Conservation (phyloP, 2,797 vertebrate genomes). For the Anas acuta region DNA sequence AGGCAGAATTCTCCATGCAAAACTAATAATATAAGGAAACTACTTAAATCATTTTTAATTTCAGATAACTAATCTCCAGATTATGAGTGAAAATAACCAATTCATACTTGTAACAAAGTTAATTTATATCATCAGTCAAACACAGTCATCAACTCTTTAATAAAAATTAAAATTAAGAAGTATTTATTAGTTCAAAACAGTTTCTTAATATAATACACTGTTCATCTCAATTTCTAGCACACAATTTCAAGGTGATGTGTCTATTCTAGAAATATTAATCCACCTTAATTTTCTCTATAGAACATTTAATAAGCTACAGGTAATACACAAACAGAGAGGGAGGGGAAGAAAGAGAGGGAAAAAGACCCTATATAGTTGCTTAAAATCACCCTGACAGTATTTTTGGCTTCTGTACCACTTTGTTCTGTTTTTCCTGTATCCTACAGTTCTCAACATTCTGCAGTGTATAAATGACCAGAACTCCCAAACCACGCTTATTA, state of each 20-base stretch:
- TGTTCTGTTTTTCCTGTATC: not conserved
- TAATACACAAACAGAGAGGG: not conserved
- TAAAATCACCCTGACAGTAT: not conserved
- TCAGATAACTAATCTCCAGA: not conserved
- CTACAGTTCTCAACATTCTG: not conserved
- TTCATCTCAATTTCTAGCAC: not conserved
- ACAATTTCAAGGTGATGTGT: not conserved
- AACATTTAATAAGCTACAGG: not conserved
- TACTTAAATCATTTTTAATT: not conserved
- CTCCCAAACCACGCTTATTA: not conserved
- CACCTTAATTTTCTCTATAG: not conserved
- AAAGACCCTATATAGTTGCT: accelerated
- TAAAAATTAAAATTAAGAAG: not conserved
- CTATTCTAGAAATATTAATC: not conserved
- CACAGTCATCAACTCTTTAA: not conserved
- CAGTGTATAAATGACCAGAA: not conserved
- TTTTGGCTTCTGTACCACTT: not conserved
- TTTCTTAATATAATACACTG: not conserved
- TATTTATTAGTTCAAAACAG: not conserved
- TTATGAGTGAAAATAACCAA: not conserved
- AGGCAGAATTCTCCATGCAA: not conserved
- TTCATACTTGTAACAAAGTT: not conserved
- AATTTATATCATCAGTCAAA: not conserved
- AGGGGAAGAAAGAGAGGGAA: not conserved
- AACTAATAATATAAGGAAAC: not conserved